Percentiles rank a stretch among this genome's conserved stretches.
phyloP scores from a whole-genome alignment of 1,140 invertebrate species.

The Cylas formicarius region DNA sequence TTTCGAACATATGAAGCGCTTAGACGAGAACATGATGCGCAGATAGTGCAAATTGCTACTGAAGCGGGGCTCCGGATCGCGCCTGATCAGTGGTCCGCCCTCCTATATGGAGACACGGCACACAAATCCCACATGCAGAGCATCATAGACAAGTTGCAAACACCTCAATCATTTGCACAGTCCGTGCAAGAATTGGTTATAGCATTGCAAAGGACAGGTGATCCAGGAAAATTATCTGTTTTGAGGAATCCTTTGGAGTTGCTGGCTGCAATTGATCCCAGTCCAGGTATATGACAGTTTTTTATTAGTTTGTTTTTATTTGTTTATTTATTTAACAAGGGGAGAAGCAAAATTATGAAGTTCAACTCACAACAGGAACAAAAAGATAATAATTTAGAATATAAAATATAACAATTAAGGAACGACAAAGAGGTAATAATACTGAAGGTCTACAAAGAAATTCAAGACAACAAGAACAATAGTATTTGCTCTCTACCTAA shows the following conservation, averaged over 20 bases:
- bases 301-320: too few species aligned
- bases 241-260: conserved; percentile 74
- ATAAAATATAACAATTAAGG: too few species aligned
- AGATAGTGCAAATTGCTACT: conserved; percentile 95
- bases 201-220: conserved; percentile 82
- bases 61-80: conserved; percentile 95
- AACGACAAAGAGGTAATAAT: too few species aligned
- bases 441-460: too few species aligned
- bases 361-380: too few species aligned
- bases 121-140: conserved; percentile 99
- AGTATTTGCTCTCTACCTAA: too few species aligned
- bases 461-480: too few species aligned
- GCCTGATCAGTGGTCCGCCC: conserved; percentile 96
- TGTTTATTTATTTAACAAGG: too few species aligned
- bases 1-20: conserved; percentile 91
- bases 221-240: conserved; percentile 75
- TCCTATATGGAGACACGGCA: conserved; percentile 89
- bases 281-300: conserved; percentile 50
- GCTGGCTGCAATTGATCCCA: conserved; percentile 79
- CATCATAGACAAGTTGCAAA: conserved; percentile 92
- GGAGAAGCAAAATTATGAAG: too few species aligned
- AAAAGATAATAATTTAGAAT: too few species aligned
- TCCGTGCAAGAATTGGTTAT: conserved; percentile 89
- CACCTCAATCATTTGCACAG: conserved; percentile 83
- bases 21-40: conserved; percentile 93